Base-by-base conservation (phyloP, 2,113 vertebrate genomes). In the Pachypanchax playfairii region DNA sequence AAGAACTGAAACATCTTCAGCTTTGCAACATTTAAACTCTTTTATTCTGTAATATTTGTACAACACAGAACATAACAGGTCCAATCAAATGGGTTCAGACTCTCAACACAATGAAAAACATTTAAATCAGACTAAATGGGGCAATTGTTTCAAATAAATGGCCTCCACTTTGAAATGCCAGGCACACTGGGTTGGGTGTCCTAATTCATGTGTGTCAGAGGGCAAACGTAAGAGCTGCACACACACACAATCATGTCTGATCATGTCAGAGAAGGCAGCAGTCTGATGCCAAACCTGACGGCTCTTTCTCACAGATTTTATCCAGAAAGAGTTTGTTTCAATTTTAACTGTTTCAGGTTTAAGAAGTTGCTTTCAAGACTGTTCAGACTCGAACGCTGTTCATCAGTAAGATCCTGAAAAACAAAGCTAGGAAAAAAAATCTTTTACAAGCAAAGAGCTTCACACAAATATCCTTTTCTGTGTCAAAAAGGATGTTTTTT, bases 131-230 rank as follows among this genome's bases (percentile, higher is more conserved):
- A 65, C 74, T 87, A 81, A 87, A 85, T 65, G 77, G 66, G 63
- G 56, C 41, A 1, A 53, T 85, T 87, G 85, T 87, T 81, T 79
- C 51, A 25, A 72, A 85, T 74, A 79, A 85, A 81, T 46, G 67
- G 75, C 54, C 77, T 50, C 75, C 66, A 79, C 72, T 81, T 85
- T 85, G 70, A 85, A 70, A 87, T 79, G 77, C 77, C 75, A 75
- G 64, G 47, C 85, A 46, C 70, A 75, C 80, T 63, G 69, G 75
- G 56, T 68, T 85, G 47, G 64, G 72, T 83, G 80, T 70, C 77
- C 82, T 64, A 68, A 69, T 80, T 78, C 74, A 65, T 68, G 70
- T 73, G 57, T 67, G 54, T 1, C 28, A 56, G 67, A 64, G 75
- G 67, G 43, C 62, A 59, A 67, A 78, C 46, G 10, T 36, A 24